Evolutionary conservation across 2,113 vertebrate genomes (phyloP).

Genomic region (Typhlomys cinereus): DNA sequence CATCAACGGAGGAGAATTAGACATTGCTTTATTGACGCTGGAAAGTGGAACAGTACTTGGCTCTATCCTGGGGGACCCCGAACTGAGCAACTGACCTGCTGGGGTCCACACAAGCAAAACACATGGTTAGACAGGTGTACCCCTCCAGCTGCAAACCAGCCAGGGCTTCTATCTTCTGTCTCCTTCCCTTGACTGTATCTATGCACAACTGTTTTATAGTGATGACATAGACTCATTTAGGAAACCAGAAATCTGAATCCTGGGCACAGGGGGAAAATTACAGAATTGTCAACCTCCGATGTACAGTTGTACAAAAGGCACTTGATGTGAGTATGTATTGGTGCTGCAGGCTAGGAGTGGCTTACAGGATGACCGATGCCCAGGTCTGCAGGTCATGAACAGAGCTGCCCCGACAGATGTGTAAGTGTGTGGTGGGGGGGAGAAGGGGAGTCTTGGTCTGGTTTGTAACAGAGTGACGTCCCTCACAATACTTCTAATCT

Average conservation of each 20-base stretch:
- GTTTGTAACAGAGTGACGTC: background rate
- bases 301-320: background rate
- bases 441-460: no score
- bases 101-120: background rate
- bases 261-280: background rate
- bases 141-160: background rate
- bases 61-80: background rate
- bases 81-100: rapidly evolving
- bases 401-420: background rate
- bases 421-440: no score
- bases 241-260: background rate
- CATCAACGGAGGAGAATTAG: conserved; percentile 60
- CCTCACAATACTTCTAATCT: background rate
- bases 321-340: background rate
- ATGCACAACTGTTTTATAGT: background rate
- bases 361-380: background rate
- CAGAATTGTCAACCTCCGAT: background rate
- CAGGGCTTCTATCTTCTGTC: background rate
- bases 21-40: conserved; percentile 58
- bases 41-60: background rate
- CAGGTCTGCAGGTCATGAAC: no score
- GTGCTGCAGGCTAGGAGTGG: background rate
- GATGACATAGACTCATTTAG: background rate
- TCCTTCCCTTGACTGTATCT: background rate
- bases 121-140: rapidly evolving